Percentiles rank a stretch among this genome's conserved stretches.
Conservation (phyloP, 30 jellyfish, hydroid and myxozoan species). For the Turritopsis dohrnii region DNA sequence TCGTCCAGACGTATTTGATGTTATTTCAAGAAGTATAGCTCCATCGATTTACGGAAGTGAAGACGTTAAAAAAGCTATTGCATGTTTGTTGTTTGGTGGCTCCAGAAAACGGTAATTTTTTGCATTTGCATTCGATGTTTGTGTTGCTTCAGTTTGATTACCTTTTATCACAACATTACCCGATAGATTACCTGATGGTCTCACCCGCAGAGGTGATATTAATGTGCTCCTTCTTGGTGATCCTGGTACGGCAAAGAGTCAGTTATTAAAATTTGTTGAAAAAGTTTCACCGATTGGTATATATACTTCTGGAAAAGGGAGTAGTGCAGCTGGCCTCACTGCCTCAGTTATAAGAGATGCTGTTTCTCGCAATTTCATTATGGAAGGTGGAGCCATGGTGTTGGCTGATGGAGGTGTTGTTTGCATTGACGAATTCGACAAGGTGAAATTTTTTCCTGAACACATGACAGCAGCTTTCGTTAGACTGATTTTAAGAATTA, state of each 20-base stretch:
- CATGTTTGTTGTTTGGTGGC: constrained; percentile 99
- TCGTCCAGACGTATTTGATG: constrained; percentile 72
- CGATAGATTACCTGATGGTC: constrained; percentile 95
- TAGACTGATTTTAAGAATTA: too few species aligned
- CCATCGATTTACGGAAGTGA: constrained; percentile 98
- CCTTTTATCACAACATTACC: not conserved
- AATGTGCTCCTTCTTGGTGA: constrained; percentile 97
- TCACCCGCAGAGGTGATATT: constrained; percentile 98
- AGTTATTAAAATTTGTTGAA: constrained; percentile 95
- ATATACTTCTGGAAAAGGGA: constrained; percentile 99
- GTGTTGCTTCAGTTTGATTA: not conserved
- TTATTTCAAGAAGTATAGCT: constrained; percentile 87
- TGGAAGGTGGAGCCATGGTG: constrained; percentile 99
- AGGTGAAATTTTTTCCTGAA: constrained; percentile 42
- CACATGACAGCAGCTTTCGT: too few species aligned
- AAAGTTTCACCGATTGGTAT: constrained; percentile 99
- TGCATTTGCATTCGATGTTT: not conserved
- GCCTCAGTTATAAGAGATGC: constrained; percentile 98
- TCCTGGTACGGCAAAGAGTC: constrained; percentile 99
- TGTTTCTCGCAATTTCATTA: constrained; percentile 85
- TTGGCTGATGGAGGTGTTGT: constrained; percentile 99
- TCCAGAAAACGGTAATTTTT: constrained; percentile 84
- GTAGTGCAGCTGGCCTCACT: constrained; percentile 99
- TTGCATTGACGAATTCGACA: constrained; percentile 99
- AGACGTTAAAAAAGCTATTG: constrained; percentile 94